Percentiles rank a stretch among this genome's conserved stretches.
Conservation (phyloP, 2,797 vertebrate species). For the Vespertilio murinus region DNA sequence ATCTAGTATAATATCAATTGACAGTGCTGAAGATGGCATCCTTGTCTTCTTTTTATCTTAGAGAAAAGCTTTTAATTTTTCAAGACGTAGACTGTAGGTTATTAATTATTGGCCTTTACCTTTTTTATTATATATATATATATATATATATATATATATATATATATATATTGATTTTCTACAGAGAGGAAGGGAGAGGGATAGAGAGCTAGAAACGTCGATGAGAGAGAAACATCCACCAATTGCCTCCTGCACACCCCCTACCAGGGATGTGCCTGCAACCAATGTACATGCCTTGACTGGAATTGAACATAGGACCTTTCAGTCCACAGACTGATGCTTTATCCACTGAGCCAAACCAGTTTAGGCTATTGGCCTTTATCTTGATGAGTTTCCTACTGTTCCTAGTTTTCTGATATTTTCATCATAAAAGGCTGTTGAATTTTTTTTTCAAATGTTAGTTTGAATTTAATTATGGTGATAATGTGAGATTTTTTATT, state of each 20-base stretch:
- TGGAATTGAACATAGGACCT: too few species aligned
- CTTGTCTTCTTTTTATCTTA: background rate
- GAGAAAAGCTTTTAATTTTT: background rate
- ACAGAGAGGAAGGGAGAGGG: too few species aligned
- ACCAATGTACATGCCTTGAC: too few species aligned
- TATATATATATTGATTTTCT: too few species aligned
- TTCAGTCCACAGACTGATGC: too few species aligned
- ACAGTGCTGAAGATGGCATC: background rate
- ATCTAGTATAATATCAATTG: background rate
- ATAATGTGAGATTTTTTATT: background rate
- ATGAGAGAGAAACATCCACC: too few species aligned
- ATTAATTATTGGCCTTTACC: background rate
- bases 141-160: too few species aligned
- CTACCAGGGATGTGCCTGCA: too few species aligned
- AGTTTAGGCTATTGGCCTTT: background rate
- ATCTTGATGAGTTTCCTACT: background rate
- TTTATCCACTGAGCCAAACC: too few species aligned
- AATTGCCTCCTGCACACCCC: too few species aligned
- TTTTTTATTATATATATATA: too few species aligned
- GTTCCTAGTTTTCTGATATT: background rate
- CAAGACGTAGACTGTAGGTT: background rate
- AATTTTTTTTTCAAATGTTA: background rate
- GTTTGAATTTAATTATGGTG: background rate
- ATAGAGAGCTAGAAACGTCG: too few species aligned
- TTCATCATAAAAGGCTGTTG: background rate